These are phyloP conservation scores for Barnardius zonarius DNA, from an alignment of 2,113 vertebrate species.

Conservation along the genomic window DNA sequence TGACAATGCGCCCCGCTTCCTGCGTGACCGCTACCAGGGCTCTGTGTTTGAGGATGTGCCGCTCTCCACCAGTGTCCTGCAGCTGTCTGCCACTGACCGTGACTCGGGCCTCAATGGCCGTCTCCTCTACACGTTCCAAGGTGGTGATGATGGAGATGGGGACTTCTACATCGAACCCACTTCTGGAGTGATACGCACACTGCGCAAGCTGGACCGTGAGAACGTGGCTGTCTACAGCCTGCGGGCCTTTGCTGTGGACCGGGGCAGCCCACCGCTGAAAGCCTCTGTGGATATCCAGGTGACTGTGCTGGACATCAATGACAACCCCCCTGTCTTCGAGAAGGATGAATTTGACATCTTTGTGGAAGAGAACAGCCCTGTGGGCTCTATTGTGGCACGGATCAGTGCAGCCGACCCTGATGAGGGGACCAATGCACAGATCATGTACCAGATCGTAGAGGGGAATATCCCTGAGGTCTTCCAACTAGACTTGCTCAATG, in stretches of 20 bases:
- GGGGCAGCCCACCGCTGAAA: constrained; percentile 83
- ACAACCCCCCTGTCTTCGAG: constrained; percentile 94
- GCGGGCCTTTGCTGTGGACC: constrained; percentile 88
- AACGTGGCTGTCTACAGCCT: constrained; percentile 89
- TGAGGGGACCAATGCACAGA: constrained; percentile 92
- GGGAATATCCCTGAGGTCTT: constrained; percentile 94
- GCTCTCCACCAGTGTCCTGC: constrained; percentile 87
- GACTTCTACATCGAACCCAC: constrained; percentile 91
- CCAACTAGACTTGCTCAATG: constrained; percentile 90
- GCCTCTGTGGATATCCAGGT: constrained; percentile 87
- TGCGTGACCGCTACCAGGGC: constrained; percentile 88
- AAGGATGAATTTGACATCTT: constrained; percentile 89
- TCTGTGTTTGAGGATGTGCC: constrained; percentile 88
- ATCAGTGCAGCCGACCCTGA: constrained; percentile 89
- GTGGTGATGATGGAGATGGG: constrained; percentile 90
- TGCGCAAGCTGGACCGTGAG: constrained; percentile 90
- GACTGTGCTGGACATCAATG: constrained; percentile 90
- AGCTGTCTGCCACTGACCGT: constrained; percentile 90
- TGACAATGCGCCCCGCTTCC: constrained; percentile 87
- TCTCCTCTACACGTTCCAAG: constrained; percentile 88
- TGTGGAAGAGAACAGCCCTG: constrained; percentile 89
- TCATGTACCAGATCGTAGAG: constrained; percentile 97
- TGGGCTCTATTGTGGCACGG: constrained; percentile 88
- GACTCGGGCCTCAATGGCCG: constrained; percentile 90
- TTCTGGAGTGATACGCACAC: constrained; percentile 90